Evolutionary conservation across 1,140 invertebrate species (phyloP).

Genomic region (Himalopsyche phryganea): DNA sequence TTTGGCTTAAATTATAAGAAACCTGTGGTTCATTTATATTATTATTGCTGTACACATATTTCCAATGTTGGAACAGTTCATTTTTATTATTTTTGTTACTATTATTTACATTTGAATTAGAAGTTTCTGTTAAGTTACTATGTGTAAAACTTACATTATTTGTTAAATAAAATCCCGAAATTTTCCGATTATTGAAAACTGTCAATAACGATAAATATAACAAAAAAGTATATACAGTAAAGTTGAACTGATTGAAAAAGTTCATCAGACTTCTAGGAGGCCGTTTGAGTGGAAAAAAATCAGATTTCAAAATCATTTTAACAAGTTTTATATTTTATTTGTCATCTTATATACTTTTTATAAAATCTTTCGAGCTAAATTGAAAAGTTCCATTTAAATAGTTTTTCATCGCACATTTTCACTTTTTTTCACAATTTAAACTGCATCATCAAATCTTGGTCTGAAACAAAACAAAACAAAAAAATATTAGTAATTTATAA

Average conservation of each 20-base stretch:
- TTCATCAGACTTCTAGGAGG: conserved; percentile 14
- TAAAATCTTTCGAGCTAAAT: too few relatives aligned
- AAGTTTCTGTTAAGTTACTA: not conserved
- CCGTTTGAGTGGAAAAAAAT: conserved; percentile 19
- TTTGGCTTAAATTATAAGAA: not conserved
- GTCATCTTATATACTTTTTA: too few relatives aligned
- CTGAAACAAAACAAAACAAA: too few relatives aligned
- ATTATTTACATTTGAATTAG: conserved; percentile 4
- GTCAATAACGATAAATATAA: conserved; percentile 1
- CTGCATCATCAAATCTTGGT: too few relatives aligned
- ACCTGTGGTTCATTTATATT: not conserved
- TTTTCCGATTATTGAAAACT: not conserved
- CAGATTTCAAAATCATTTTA: conserved; percentile 16
- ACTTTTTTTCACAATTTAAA: too few relatives aligned
- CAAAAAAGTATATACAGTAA: not conserved
- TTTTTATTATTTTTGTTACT: not conserved
- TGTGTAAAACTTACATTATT: not conserved
- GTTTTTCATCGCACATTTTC: too few relatives aligned
- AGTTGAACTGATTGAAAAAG: conserved; percentile 3
- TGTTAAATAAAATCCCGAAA: not conserved
- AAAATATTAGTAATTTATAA: too few relatives aligned
- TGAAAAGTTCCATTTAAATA: too few relatives aligned
- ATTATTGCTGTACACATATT: conserved; percentile 21
- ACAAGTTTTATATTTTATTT: too few relatives aligned
- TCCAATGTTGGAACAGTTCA: conserved; percentile 15